Evolutionary conservation across 2,888 invertebrate species (phyloP), one percentile per base, ranked within the genome.

Genomic region (Sesia bembeciformis): DNA sequence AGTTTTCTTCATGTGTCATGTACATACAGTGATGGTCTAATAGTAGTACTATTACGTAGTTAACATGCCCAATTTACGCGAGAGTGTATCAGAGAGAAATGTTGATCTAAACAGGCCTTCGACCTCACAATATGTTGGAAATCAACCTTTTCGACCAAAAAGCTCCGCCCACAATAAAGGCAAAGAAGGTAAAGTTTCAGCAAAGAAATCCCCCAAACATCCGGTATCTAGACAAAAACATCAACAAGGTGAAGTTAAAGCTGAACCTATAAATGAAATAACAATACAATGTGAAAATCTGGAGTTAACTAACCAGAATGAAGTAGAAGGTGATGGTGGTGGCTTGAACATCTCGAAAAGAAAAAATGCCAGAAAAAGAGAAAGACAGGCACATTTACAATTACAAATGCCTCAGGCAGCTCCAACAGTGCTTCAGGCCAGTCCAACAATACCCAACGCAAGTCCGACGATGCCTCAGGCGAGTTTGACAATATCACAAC

Each of bases 341-440:
- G 56, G 56, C 40, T 57, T 65, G 7, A 57, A 51, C 5, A 52
- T 59, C 39, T 54, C 68, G 4, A 84, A 78, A 66, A 74, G 64
- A 51, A 86, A 81, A 64, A 79, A 84, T 62, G 71, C 72, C 0
- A 72, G 64, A 62, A 82, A 82, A 63, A 82, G 77, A 68, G 76
- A 77, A 57, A 72, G 67, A 60, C 58, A 75, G 50, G 81, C 77
- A 65, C 70, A 76, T 49, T 53, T 70, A 54, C 67, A 76, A 61
- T 53, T 70, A 54, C 67, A 76, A 61, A 74, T 82, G 58, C 67
- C 74, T 40, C 56, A 70, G 58, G 58, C 54, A 7, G 64, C 64
- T 61, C 55, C 23, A 23, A 23, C 2, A 23, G 23, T 23, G 23
- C 23, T 23, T 23, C 23, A 23, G 23, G 23, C 23, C 1, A 23